Evolutionary conservation across 1,140 invertebrate genomes (phyloP).

Genomic region (Dreissena rostriformis): DNA sequence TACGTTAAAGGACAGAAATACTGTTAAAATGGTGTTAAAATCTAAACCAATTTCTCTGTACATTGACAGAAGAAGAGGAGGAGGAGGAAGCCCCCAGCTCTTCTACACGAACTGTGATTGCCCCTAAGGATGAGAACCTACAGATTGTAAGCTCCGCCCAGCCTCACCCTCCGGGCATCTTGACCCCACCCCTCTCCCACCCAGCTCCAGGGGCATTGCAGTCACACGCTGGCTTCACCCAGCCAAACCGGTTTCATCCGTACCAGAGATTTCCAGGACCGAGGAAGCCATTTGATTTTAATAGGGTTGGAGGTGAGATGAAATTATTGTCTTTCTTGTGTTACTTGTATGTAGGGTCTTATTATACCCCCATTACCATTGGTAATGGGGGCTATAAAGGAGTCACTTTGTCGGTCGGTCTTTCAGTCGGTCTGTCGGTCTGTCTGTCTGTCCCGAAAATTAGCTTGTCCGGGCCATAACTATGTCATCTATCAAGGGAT

Average conservation of each 20-base stretch:
- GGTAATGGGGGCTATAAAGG: no score
- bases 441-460: no score
- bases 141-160: not conserved
- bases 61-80: conserved; percentile 33
- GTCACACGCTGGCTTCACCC: not conserved
- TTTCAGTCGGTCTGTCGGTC: no score
- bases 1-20: no score
- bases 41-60: not conserved
- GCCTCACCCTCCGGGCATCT: conserved; percentile 4
- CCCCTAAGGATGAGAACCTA: conserved; percentile 40
- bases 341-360: no score
- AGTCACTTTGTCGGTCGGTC: no score
- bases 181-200: not conserved
- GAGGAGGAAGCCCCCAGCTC: conserved; percentile 27
- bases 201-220: not conserved
- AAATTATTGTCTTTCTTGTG: no score
- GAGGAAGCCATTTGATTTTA: conserved; percentile 51
- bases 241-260: conserved; percentile 46
- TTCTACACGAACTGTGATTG: conserved; percentile 50
- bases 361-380: no score
- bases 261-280: conserved; percentile 50
- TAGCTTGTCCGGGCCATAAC: no score
- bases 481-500: no score
- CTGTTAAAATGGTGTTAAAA: no score
- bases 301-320: conserved; percentile 15